A percentile compares a stretch with the other conserved stretches of the same genome.
These are phyloP conservation scores for Grallaria varia DNA, from an alignment of 2,113 vertebrate genomes.

Conservation along the genomic window DNA sequence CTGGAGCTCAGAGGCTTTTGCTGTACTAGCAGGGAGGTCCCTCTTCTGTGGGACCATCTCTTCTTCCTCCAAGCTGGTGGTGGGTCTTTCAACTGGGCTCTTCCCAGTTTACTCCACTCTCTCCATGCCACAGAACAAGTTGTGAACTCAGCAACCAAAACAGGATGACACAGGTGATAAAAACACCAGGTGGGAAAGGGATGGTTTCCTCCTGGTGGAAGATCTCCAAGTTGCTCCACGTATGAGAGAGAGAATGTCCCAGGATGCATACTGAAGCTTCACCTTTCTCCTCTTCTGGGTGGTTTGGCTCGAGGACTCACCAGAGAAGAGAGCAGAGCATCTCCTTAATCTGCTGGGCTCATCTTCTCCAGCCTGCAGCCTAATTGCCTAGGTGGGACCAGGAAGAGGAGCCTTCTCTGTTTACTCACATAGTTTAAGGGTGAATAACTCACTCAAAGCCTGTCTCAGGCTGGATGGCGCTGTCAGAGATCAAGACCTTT, in stretches of 20 bases:
- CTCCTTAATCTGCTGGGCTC: background rate
- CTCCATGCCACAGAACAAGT: accelerated
- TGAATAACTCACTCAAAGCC: background rate
- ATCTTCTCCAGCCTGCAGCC: background rate
- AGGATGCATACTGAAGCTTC: background rate
- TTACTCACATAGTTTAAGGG: slow-evolving; percentile 27
- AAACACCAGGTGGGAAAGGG: background rate
- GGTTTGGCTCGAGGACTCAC: background rate
- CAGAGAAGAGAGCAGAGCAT: background rate
- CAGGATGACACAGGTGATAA: background rate
- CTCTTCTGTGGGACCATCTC: background rate
- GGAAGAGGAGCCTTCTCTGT: slow-evolving; percentile 20
- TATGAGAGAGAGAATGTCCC: background rate
- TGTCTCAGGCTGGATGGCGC: background rate
- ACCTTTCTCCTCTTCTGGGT: background rate
- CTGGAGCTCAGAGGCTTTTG: background rate
- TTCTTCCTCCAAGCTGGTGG: background rate
- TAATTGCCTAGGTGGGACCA: background rate
- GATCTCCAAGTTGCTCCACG: background rate
- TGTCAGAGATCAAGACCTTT: background rate
- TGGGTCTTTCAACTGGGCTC: background rate
- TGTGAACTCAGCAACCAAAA: accelerated
- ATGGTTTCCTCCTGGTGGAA: background rate
- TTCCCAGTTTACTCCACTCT: background rate
- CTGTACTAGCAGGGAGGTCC: background rate